Evolutionary conservation across 1,140 invertebrate species (phyloP), one percentile per base, ranked within the genome.

Genomic region (Drosophila takahashii): DNA sequence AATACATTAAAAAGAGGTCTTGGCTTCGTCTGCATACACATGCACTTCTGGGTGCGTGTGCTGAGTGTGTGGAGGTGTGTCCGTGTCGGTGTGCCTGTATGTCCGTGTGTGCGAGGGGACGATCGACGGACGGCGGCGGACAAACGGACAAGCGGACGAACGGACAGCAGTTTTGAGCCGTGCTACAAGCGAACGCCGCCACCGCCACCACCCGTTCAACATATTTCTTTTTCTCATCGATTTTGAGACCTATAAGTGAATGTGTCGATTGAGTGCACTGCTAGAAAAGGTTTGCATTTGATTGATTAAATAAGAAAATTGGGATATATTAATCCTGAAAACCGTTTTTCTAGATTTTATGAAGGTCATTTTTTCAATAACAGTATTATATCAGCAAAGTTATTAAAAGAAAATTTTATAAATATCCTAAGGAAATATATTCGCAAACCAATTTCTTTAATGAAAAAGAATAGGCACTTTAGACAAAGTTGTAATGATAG

Each of bases 1-100:
- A 91, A 91, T 91, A 91, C 90, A 91, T 91, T 91, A 91, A 91
- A 91, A 90, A 91, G 90, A 91, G 80, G 90, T 91, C 90, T 91
- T 74, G 85, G 77, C 84, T 90, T 79, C 84, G 83, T 83, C 84
- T 87, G 73, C 75, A 77, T 77, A 77, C 72, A 75, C 27, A 75
- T 75, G 71, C 61, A 70, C 61, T 57, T 47, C 36, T 27, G 51
- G 37, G 29, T 62, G 51, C 72, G 58, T 80, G 66, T 72, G 41
- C 50, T 69, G 44, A 59, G 53, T 62, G 29, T 59, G 42, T 74
- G 36, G 64, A 53, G 59, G 27, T 18, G 51, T 64, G 48, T 42
- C 44, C 42, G 32, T 45, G 54, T 37, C n/a, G 51, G 22, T 53
- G 39, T 65, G 41, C 50, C 48, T 70, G 41, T 74, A 37, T 79